Percentiles rank a stretch among this genome's conserved stretches.
Evolutionary conservation across 2,888 invertebrate genomes (phyloP).

Genomic region (Cosmopolites sordidus): DNA sequence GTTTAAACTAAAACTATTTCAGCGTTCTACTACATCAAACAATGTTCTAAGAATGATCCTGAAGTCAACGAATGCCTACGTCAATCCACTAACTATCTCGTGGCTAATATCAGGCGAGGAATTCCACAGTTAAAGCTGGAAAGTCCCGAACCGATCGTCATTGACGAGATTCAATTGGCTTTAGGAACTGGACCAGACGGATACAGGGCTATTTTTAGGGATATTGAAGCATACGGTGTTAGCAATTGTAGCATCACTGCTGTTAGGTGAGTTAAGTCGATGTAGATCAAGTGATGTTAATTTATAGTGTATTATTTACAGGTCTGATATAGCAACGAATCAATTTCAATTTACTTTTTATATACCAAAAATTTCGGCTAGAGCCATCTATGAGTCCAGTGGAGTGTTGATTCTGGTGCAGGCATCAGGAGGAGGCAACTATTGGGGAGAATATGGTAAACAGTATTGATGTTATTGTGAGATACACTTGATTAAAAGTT

Average conservation of each 20-base stretch:
- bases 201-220: constrained; percentile 74
- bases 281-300: background rate
- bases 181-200: constrained; percentile 78
- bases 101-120: constrained; percentile 67
- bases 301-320: constrained; percentile 42
- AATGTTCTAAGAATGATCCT: constrained; percentile 67
- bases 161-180: constrained; percentile 77
- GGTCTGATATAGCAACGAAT: constrained; percentile 71
- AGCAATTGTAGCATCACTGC: constrained; percentile 75
- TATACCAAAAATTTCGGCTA: constrained; percentile 74
- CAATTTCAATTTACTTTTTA: constrained; percentile 78
- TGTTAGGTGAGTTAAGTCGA: constrained; percentile 57
- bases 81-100: constrained; percentile 69
- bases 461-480: too few relatives aligned
- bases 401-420: constrained; percentile 75
- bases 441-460: constrained; percentile 87
- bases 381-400: constrained; percentile 75
- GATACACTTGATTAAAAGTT: too few relatives aligned
- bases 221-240: constrained; percentile 76
- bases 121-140: constrained; percentile 68
- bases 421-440: constrained; percentile 81
- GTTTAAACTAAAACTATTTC: too few relatives aligned
- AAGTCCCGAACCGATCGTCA: constrained; percentile 74
- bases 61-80: constrained; percentile 69
- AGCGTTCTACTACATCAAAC: constrained; percentile 67